phyloP scores from a whole-genome alignment of 2,797 vertebrate species.

The Sternarchorhynchus goeldii region DNA sequence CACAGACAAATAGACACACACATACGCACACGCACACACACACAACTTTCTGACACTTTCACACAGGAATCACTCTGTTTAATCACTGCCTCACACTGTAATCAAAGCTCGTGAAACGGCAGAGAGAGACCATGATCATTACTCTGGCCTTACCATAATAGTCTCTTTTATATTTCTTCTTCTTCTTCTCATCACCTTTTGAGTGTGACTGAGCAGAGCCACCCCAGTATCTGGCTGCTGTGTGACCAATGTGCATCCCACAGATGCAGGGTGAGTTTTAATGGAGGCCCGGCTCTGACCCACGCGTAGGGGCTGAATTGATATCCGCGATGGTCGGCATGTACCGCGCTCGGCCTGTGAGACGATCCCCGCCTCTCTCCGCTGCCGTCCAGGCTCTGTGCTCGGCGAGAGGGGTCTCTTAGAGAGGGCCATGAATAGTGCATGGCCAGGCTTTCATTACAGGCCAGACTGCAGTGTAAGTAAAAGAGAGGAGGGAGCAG shows the following conservation, averaged over 20 bases:
- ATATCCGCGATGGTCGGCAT: slow-evolving; percentile 46
- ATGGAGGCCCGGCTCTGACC: slow-evolving; percentile 47
- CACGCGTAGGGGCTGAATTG: slow-evolving; percentile 38
- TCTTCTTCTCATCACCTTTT: slow-evolving; percentile 39
- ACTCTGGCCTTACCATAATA: slow-evolving; percentile 38
- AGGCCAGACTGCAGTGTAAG: slow-evolving; percentile 66
- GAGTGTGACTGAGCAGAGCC: slow-evolving; percentile 25
- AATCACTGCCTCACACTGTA: slow-evolving; percentile 40
- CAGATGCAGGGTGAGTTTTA: slow-evolving; percentile 35
- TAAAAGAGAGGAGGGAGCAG: slow-evolving; percentile 62
- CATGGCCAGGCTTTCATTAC: slow-evolving; percentile 64
- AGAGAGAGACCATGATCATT: slow-evolving; percentile 36
- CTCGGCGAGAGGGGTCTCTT: slow-evolving; percentile 53
- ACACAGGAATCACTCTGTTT: slow-evolving; percentile 29
- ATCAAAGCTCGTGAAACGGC: slow-evolving; percentile 45
- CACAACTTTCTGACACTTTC: slow-evolving; percentile 36
- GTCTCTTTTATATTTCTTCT: slow-evolving; percentile 32
- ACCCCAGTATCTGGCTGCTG: slow-evolving; percentile 19
- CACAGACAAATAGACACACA: slow-evolving; percentile 35
- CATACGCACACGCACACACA: slow-evolving; percentile 12
- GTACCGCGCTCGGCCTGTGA: slow-evolving; percentile 44
- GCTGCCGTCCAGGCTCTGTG: slow-evolving; percentile 44
- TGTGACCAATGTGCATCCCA: slow-evolving; percentile 11
- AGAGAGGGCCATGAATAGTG: slow-evolving; percentile 71
- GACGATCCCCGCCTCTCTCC: slow-evolving; percentile 41